Base-by-base conservation (phyloP, 2,888 invertebrate genomes). In the Ernsta delagoae region DNA sequence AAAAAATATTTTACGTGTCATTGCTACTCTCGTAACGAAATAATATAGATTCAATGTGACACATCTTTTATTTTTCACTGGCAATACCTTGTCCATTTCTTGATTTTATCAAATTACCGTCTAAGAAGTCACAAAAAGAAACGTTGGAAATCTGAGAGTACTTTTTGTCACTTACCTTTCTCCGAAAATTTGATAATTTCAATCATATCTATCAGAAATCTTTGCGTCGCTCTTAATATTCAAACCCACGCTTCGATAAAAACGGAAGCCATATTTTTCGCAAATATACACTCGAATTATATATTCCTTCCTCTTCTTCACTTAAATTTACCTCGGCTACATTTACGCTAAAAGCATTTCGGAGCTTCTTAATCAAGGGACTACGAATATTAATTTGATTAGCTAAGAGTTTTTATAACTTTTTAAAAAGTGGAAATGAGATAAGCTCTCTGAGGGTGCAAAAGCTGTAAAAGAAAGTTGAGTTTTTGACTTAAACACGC, bases 301-400 rank as follows among this genome's bases (percentile, higher is more conserved):
- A 68, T 62, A 68, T 85, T 87, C 83, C 80, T 79, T 76, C 77
- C 74, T 74, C 79, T 59, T 24, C 59, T 59, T 43, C 24, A 60
- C 45, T 78, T 79, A 80, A 75, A 73, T 74, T 75, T 74, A 77
- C 72, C 71, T 74, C 56, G 63, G 70, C 71, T 72, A 83, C 84
- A 84, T 88, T 83, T 82, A 79, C 85, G 87, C 80, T 89, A 89
- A 89, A 89, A 89, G 88, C 89, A 88, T 88, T 89, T 83, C 84
- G 79, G 79, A 82, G 84, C 85, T 84, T 84, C 87, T 87, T 89
- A 88, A 90, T 90, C 88, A 90, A 88, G 86, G 84, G 82, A 80
- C 85, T 81, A 82, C 83, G 86, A 89, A 88, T 89, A 89, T 87
- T 88, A 88, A 89, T 88, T 87, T 87, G 87, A 89, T 88, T 89